Evolutionary conservation across 2,113 vertebrate genomes (phyloP).

Genomic region (Marmota flaviventris): DNA sequence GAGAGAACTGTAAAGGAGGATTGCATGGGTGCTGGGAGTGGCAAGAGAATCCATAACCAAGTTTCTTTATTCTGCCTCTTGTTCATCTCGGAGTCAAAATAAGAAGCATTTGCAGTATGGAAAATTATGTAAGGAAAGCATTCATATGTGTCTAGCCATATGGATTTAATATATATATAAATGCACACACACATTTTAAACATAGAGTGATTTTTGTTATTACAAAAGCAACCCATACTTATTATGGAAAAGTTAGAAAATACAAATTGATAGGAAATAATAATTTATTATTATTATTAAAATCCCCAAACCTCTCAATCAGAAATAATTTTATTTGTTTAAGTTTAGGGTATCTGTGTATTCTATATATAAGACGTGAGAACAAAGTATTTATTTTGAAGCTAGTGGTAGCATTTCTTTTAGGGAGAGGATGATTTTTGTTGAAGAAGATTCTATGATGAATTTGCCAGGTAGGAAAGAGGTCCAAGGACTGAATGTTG

Average conservation of each 20-base stretch:
- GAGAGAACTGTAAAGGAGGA: background rate
- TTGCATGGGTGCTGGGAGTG: background rate
- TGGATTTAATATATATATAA: background rate
- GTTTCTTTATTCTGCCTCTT: background rate
- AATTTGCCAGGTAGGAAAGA: background rate
- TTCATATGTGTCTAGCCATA: background rate
- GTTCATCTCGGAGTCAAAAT: slow-evolving; percentile 1
- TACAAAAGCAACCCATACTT: slow-evolving; percentile 32
- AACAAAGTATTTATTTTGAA: slow-evolving; percentile 30
- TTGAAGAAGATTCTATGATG: background rate
- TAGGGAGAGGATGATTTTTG: background rate
- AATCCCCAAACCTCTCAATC: background rate
- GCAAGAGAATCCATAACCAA: background rate
- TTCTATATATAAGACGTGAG: background rate
- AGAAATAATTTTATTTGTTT: slow-evolving; percentile 18
- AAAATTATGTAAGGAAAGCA: slow-evolving; percentile 24
- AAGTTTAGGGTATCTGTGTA: background rate
- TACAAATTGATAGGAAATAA: background rate
- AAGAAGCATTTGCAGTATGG: slow-evolving; percentile 15
- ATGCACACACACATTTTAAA: background rate
- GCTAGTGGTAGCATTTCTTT: slow-evolving; percentile 33
- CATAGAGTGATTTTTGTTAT: slow-evolving; percentile 17
- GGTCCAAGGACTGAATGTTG: background rate
- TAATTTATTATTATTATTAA: background rate
- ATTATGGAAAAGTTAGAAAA: slow-evolving; percentile 47